These are phyloP conservation scores for Plebejus argus DNA, from an alignment of 2,888 invertebrate species.

Conservation along the genomic window DNA sequence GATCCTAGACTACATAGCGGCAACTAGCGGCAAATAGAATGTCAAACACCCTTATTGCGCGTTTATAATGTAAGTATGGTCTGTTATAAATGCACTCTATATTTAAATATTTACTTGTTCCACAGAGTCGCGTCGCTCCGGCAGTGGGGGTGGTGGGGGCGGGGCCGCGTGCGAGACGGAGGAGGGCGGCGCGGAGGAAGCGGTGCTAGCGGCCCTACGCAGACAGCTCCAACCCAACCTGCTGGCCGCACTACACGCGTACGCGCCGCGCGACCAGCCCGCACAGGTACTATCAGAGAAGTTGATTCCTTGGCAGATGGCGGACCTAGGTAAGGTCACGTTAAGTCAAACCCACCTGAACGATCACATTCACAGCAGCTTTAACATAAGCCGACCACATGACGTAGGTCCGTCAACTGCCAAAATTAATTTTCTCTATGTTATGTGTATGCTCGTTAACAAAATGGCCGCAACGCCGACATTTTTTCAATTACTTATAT, in stretches of 20 bases:
- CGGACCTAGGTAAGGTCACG: too few relatives aligned
- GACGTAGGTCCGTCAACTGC: too few relatives aligned
- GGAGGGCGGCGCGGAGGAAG: conserved; percentile 79
- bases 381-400: too few relatives aligned
- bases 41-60: too few relatives aligned
- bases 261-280: conserved; percentile 78
- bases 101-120: conserved; percentile 5
- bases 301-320: too few relatives aligned
- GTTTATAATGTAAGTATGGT: too few relatives aligned
- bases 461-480: neutral
- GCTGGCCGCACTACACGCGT: conserved; percentile 82
- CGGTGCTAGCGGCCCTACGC: conserved; percentile 85
- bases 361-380: too few relatives aligned
- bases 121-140: conserved; percentile 63
- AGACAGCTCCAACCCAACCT: conserved; percentile 87
- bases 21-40: too few relatives aligned
- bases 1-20: too few relatives aligned
- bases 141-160: conserved; percentile 43
- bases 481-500: too few relatives aligned
- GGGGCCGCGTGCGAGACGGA: conserved; percentile 46
- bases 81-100: neutral
- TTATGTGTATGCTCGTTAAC: neutral
- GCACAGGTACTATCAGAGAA: conserved; percentile 46
- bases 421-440: too few relatives aligned
- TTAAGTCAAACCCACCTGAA: too few relatives aligned